Evolutionary conservation across 2,888 invertebrate species (phyloP), one percentile per base, ranked within the genome.

Genomic region (Esperia sulphurella): DNA sequence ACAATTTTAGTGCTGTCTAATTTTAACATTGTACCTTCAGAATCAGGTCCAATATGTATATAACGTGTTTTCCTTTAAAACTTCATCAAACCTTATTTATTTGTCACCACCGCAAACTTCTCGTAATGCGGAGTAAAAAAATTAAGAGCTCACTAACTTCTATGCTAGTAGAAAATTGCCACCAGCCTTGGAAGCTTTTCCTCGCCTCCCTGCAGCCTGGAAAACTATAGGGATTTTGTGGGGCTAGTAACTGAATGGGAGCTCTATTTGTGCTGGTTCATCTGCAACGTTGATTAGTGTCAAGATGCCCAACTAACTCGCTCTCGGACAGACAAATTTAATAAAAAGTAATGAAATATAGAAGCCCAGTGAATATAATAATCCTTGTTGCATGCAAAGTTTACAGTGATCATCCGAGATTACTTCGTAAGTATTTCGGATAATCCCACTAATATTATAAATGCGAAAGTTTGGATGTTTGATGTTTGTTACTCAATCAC

Each of bases 301-400:
- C 78, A 75, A 75, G 70, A 69, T 63, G 71, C 71, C 72, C 72
- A 64, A 71, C 71, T 83, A 80, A 83, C 80, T 81, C 67, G 70
- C 64, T 62, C 63, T 53, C 59, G 66, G 72, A 80, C 71, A 71
- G 82, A 76, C 80, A 78, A 83, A 83, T 78, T 79, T 75, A 79
- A 78, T 79, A 76, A 73, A 64, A 65, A 71, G 66, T 73, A 75
- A 71, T 71, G 66, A 71, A 72, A 65, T 68, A 63, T 65, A 41
- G 44, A n/a, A 43, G 29, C 13, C n/a, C 33, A 21, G 48, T n/a
- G 38, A n/a, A 14, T 5, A 33, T 33, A 10, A 33, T 4, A 4
- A 33, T 10, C 10, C 10, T 1, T 8, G 8, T 33, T 10, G 10
- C 33, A 33, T 33, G 2, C 10, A 21, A 21, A 21, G 21, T 21